phyloP scores from a whole-genome alignment of 2,113 vertebrate genomes.

The Macquaria ambigua region DNA sequence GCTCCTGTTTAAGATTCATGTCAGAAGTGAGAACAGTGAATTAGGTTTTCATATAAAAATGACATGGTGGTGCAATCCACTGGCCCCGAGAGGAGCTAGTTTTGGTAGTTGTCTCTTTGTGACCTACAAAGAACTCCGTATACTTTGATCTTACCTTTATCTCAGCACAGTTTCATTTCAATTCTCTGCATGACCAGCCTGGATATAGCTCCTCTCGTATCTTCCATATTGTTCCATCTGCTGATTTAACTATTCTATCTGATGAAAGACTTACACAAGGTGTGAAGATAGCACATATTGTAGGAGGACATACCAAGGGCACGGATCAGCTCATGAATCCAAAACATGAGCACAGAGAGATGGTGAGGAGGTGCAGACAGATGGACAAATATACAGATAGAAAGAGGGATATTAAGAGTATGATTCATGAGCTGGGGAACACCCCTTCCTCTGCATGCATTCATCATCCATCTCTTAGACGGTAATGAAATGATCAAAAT shows the following conservation, averaged over 20 bases:
- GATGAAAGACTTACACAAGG: neutral
- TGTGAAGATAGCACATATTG: neutral
- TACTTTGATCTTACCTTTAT: too few relatives aligned
- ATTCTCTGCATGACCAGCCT: neutral
- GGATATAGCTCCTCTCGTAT: neutral
- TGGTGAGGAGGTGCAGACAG: neutral
- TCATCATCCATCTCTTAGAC: constrained; percentile 5
- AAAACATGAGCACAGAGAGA: neutral
- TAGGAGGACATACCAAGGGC: constrained; percentile 28
- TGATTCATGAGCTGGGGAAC: neutral
- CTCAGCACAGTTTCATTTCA: neutral
- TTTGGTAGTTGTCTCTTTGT: neutral
- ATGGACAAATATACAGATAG: neutral
- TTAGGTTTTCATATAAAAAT: neutral
- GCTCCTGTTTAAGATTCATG: neutral
- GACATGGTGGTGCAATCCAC: neutral
- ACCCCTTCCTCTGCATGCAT: neutral
- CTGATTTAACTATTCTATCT: neutral
- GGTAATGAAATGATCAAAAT: constrained; percentile 19
- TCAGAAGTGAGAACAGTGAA: neutral
- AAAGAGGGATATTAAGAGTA: neutral
- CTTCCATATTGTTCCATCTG: neutral
- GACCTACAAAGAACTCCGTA: too few relatives aligned
- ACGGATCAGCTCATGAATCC: constrained; percentile 13
- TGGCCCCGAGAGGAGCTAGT: neutral